phyloP scores from a whole-genome alignment of 2,797 vertebrate genomes.

The Cryptoblepharus egeriae region DNA sequence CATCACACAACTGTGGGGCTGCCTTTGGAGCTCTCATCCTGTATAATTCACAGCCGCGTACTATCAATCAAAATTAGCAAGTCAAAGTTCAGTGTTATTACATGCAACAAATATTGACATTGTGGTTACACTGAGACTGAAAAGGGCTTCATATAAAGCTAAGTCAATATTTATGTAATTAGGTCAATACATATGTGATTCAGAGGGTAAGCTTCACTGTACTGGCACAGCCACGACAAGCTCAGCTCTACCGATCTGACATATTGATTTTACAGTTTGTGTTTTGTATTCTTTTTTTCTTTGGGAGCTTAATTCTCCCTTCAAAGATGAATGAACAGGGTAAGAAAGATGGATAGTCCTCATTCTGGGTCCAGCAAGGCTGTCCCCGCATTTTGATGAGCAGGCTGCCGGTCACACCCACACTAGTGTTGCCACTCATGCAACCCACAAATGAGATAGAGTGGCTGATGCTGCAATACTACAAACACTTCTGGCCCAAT shows the following conservation, averaged over 20 bases:
- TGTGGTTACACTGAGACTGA: conserved; percentile 72
- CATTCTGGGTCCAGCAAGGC: too few species aligned
- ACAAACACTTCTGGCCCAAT: too few species aligned
- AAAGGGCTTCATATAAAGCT: conserved; percentile 72
- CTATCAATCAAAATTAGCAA: conserved; percentile 76
- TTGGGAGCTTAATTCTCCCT: conserved; percentile 62
- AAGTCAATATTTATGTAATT: conserved; percentile 82
- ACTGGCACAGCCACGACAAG: conserved; percentile 51
- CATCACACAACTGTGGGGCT: conserved; percentile 12
- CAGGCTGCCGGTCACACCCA: too few species aligned
- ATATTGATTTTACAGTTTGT: conserved; percentile 75
- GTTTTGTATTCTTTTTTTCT: conserved; percentile 64
- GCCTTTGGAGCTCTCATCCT: conserved; percentile 45
- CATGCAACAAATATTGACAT: conserved; percentile 77
- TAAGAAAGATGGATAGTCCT: neutral
- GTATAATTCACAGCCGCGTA: conserved; percentile 55
- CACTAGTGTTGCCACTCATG: too few species aligned
- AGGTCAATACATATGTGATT: conserved; percentile 77
- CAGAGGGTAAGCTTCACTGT: conserved; percentile 67
- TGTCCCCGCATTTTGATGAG: too few species aligned
- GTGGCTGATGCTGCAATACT: too few species aligned
- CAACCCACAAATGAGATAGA: too few species aligned
- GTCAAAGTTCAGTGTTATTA: conserved; percentile 73
- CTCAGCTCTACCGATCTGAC: conserved; percentile 62
- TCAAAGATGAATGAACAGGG: conserved; percentile 63